Evolutionary conservation across 2,113 vertebrate species (phyloP).

Genomic region (Colistium nudipinnis): DNA sequence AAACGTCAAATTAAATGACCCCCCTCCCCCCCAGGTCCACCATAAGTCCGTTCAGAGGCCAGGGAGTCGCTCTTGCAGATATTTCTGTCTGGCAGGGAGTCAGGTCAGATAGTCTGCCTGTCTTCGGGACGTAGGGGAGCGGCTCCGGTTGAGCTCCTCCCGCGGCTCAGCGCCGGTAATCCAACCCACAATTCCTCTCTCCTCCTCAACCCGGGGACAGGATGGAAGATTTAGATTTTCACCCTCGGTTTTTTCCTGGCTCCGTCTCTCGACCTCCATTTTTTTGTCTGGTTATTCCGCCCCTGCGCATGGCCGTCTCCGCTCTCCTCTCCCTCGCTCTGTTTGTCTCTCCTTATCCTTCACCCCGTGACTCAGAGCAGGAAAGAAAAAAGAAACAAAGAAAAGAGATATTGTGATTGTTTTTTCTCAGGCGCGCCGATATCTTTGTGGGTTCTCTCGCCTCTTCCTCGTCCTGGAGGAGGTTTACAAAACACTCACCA

Average conservation of each 20-base stretch:
- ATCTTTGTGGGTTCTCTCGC: conserved; percentile 65
- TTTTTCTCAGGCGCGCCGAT: conserved; percentile 76
- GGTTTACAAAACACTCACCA: conserved; percentile 61
- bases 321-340: conserved; percentile 42
- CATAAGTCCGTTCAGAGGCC: conserved; percentile 40
- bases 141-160: conserved; percentile 63
- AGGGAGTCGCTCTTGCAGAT: conserved; percentile 49
- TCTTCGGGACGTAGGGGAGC: conserved; percentile 50
- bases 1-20: conserved; percentile 65
- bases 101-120: conserved; percentile 46
- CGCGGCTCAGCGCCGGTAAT: conserved; percentile 74
- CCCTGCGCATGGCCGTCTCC: conserved; percentile 27
- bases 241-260: conserved; percentile 72
- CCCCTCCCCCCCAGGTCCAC: conserved; percentile 42
- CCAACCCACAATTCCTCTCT: conserved; percentile 75
- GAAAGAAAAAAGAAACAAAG: too few species aligned
- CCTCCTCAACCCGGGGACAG: conserved; percentile 71
- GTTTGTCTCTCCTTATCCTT: conserved; percentile 70
- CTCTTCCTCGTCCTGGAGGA: conserved; percentile 64
- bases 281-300: conserved; percentile 22
- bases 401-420: conserved; percentile 78
- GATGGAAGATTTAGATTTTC: conserved; percentile 79
- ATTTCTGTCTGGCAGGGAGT: conserved; percentile 43
- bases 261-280: conserved; percentile 32
- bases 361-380: conserved; percentile 59